Evolutionary conservation across 2,797 vertebrate species (phyloP).

Genomic region (Hylomyscus alleni): DNA sequence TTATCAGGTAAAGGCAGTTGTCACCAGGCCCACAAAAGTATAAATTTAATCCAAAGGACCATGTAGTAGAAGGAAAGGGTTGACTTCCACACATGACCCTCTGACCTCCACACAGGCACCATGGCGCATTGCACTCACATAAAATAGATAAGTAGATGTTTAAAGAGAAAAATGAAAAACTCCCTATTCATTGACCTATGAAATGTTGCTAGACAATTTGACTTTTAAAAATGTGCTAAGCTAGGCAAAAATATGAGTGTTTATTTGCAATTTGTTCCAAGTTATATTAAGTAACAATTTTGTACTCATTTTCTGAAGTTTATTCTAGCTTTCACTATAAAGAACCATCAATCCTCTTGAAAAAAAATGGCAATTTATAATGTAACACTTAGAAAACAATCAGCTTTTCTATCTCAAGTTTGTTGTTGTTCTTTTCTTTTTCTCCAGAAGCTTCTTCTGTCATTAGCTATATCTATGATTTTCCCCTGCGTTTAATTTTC

Average conservation of each 20-base stretch:
- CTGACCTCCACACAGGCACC: neutral
- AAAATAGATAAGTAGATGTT: neutral
- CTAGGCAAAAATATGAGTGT: neutral
- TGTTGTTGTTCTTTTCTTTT: neutral
- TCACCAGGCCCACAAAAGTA: neutral
- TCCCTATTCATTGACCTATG: neutral
- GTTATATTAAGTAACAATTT: neutral
- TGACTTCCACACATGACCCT: neutral
- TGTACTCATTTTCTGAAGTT: conserved; percentile 41
- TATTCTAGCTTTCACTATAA: conserved; percentile 42
- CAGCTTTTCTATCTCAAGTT: neutral
- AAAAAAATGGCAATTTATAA: conserved; percentile 23
- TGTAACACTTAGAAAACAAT: neutral
- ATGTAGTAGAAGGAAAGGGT: neutral
- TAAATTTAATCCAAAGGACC: neutral
- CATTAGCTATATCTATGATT: neutral
- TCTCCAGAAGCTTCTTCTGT: conserved; percentile 38
- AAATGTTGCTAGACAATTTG: neutral
- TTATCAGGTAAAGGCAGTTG: neutral
- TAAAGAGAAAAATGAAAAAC: neutral
- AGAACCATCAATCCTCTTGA: conserved; percentile 1
- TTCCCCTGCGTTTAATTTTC: conserved; percentile 41
- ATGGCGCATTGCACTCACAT: fast-evolving
- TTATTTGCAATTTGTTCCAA: conserved; percentile 43
- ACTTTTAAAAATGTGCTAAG: conserved; percentile 7